Conservation (phyloP, 2,113 vertebrate species). For the Leptocoma aspasia region DNA sequence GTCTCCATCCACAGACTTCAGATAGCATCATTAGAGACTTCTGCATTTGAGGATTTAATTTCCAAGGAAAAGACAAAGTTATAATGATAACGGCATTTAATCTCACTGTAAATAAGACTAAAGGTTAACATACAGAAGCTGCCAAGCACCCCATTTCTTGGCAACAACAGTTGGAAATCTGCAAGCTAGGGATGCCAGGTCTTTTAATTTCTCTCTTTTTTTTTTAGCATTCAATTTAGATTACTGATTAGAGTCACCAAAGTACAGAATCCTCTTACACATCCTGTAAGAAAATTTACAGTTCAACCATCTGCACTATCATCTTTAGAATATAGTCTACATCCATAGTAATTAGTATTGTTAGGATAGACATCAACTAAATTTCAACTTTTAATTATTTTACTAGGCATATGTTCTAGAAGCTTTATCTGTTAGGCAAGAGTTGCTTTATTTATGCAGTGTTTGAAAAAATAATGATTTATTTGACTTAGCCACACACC, state of each 20-base stretch:
- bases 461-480: neutral
- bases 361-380: neutral
- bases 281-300: neutral
- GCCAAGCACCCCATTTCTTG: neutral
- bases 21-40: neutral
- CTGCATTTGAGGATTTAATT: neutral
- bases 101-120: neutral
- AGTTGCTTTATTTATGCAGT: neutral
- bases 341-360: neutral
- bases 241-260: neutral
- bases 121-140: neutral
- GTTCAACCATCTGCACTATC: neutral
- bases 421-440: neutral
- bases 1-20: neutral
- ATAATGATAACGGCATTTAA: neutral
- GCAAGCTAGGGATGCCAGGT: neutral
- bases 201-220: neutral
- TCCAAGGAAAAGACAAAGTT: neutral
- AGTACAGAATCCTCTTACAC: neutral
- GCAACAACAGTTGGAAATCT: neutral
- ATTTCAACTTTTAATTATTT: neutral
- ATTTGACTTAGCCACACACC: neutral
- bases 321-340: neutral
- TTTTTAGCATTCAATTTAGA: neutral
- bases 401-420: neutral